Evolutionary conservation across 2,113 vertebrate genomes (phyloP).

Genomic region (Hemichromis elongatus): DNA sequence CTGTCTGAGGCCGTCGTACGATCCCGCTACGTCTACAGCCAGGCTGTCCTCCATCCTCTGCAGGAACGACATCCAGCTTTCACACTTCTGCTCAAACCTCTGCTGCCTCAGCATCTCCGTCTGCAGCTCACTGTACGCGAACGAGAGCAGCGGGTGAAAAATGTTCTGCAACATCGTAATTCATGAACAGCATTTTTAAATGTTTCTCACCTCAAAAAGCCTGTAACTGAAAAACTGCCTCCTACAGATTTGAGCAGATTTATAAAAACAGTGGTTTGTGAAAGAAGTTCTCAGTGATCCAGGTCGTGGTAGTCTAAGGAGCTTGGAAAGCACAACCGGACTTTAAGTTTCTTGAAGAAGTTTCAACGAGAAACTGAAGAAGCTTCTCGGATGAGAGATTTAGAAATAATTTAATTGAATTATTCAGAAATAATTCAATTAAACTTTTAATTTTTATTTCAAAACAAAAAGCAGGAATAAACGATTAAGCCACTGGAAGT

Average conservation of each 20-base stretch:
- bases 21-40: conserved; percentile 67
- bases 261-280: neutral
- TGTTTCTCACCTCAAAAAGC: fast-evolving
- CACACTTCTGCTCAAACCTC: conserved; percentile 82
- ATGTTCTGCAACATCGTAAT: neutral
- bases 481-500: too few relatives aligned
- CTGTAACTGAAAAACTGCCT: neutral
- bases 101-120: conserved; percentile 66
- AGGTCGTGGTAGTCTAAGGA: too few relatives aligned
- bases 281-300: neutral
- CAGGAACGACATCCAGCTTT: conserved; percentile 83
- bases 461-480: too few relatives aligned
- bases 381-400: too few relatives aligned
- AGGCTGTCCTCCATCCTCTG: conserved; percentile 81
- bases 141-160: neutral
- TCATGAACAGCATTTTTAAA: neutral
- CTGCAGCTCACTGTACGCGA: conserved; percentile 77
- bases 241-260: neutral
- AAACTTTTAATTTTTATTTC: too few relatives aligned
- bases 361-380: too few relatives aligned
- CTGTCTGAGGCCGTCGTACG: conserved; percentile 72
- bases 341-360: too few relatives aligned
- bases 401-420: too few relatives aligned
- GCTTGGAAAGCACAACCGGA: too few relatives aligned
- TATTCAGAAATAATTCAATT: too few relatives aligned